phyloP scores from a whole-genome alignment of 2,113 vertebrate genomes.

The Nipponia nippon region DNA sequence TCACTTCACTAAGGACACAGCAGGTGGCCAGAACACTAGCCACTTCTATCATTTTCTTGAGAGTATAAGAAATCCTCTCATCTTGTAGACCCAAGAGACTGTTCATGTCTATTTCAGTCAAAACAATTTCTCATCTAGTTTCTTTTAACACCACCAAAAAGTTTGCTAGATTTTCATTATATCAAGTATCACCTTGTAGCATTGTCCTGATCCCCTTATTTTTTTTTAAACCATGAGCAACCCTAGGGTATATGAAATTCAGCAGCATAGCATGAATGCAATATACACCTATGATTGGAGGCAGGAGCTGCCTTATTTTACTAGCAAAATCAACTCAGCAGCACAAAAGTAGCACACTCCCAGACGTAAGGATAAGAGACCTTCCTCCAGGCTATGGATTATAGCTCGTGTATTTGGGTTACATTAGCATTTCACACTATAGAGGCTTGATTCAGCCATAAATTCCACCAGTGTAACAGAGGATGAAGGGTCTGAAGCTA shows the following conservation, averaged over 20 bases:
- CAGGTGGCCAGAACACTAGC: slow-evolving; percentile 21
- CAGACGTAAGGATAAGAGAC: slow-evolving; percentile 52
- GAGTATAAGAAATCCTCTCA: slow-evolving; percentile 46
- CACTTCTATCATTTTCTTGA: slow-evolving; percentile 30
- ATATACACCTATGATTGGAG: neutral
- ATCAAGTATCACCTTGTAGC: slow-evolving; percentile 35
- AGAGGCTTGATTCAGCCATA: slow-evolving; percentile 38
- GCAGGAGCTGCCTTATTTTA: slow-evolving; percentile 50
- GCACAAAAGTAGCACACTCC: slow-evolving; percentile 50
- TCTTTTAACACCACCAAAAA: slow-evolving; percentile 43
- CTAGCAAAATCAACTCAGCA: slow-evolving; percentile 47
- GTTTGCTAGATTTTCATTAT: neutral
- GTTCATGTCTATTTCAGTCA: slow-evolving; percentile 21
- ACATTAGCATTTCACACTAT: slow-evolving; percentile 66
- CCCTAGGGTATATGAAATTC: slow-evolving; percentile 18
- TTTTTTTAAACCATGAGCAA: neutral
- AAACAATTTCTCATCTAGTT: slow-evolving; percentile 29
- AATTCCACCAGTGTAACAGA: slow-evolving; percentile 17
- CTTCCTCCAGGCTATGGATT: slow-evolving; percentile 71
- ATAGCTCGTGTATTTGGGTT: slow-evolving; percentile 69
- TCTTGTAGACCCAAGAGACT: slow-evolving; percentile 18
- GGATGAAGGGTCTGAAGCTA: slow-evolving; percentile 20
- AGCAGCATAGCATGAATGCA: neutral
- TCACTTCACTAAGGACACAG: slow-evolving; percentile 3
- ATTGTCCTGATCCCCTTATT: neutral